These are phyloP conservation scores for Nematolebias whitei DNA, from an alignment of 2,113 vertebrate genomes.

Conservation along the genomic window DNA sequence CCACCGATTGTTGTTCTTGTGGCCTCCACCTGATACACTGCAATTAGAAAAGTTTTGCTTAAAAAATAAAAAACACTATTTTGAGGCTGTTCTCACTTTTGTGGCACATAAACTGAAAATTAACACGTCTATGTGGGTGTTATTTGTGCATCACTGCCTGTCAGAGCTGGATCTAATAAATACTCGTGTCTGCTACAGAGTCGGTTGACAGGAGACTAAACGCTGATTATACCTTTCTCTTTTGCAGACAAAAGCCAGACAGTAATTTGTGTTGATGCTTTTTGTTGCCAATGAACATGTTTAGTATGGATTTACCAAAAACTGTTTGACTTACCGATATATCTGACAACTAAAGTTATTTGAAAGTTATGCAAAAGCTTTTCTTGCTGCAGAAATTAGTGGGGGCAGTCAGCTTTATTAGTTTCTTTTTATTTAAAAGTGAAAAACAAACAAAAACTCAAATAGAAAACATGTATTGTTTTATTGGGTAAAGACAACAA, in stretches of 20 bases:
- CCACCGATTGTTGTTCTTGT: neutral
- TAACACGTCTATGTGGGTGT: no score
- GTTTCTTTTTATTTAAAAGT: no score
- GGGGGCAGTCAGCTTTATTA: no score
- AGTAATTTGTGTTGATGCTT: neutral
- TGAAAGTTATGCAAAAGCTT: no score
- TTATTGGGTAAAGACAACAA: no score
- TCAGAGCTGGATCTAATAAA: slow-evolving; percentile 1
- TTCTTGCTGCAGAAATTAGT: no score
- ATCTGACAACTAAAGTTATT: slow-evolving; percentile 15
- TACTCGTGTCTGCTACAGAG: neutral
- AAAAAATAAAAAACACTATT: neutral
- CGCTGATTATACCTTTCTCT: neutral
- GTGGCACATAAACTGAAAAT: neutral
- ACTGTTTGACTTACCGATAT: slow-evolving; percentile 14
- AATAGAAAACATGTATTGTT: no score
- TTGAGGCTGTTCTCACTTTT: neutral
- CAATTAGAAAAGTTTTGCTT: neutral
- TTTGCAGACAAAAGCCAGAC: neutral
- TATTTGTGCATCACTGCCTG: slow-evolving; percentile 3
- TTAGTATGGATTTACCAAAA: neutral
- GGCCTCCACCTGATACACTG: neutral
- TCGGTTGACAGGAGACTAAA: neutral
- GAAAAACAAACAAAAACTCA: no score
- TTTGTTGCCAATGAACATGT: neutral